These are phyloP conservation scores for Nephrotoma flavescens DNA, from an alignment of 2,888 invertebrate species.

Conservation along the genomic window DNA sequence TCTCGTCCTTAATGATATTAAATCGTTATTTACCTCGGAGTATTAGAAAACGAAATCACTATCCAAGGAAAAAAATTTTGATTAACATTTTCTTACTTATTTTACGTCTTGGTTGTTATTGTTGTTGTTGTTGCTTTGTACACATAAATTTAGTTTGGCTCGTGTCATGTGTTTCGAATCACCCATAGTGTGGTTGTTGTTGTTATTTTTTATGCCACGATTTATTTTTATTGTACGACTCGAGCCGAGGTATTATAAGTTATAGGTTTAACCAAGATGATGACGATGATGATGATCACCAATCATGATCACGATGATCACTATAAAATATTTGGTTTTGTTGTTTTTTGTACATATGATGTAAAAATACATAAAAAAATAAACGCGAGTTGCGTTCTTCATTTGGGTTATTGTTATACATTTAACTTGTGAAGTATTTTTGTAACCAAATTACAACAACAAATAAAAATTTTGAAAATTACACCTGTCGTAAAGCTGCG, in stretches of 20 bases:
- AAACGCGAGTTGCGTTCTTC: slow-evolving; percentile 1
- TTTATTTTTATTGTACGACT: not conserved
- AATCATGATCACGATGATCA: not conserved
- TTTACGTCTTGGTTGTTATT: not conserved
- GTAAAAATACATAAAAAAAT: not conserved
- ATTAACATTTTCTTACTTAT: not conserved
- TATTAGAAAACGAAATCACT: not conserved
- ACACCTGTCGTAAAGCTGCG: slow-evolving; percentile 3
- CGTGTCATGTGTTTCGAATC: not conserved
- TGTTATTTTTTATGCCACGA: not conserved
- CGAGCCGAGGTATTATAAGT: not conserved
- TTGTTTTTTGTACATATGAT: not conserved
- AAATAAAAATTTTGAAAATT: not conserved
- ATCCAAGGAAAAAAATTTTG: not conserved
- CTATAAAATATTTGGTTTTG: not conserved
- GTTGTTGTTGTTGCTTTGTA: not conserved
- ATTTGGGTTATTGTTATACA: not conserved
- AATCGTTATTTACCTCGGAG: not conserved
- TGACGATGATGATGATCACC: not conserved
- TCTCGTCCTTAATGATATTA: not conserved
- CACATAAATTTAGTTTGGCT: not conserved
- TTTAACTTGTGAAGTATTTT: not conserved
- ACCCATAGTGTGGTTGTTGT: not conserved
- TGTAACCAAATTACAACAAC: not conserved
- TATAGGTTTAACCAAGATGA: not conserved